These are phyloP conservation scores for Clytia hemisphaerica DNA, from an alignment of 30 jellyfish, hydroid and myxozoan genomes.

Conservation along the genomic window DNA sequence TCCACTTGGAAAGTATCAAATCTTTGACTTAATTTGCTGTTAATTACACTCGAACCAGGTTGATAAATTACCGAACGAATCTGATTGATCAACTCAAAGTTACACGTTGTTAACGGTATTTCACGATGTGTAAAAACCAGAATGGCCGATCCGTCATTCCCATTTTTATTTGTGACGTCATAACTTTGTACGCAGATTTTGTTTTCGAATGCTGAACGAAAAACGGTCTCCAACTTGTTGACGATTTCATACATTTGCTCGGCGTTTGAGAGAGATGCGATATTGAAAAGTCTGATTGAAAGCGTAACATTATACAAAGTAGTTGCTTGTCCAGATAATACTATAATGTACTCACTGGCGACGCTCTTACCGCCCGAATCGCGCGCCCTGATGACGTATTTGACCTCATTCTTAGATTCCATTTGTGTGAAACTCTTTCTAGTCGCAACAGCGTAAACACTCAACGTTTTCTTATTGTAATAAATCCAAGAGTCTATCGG, in stretches of 20 bases:
- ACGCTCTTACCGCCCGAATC: slow-evolving; percentile 32
- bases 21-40: neutral
- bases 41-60: slow-evolving; percentile 27
- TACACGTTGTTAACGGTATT: slow-evolving; percentile 31
- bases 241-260: slow-evolving; percentile 22
- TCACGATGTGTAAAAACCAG: slow-evolving; percentile 69
- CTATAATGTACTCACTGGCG: slow-evolving; percentile 10
- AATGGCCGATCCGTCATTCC: slow-evolving; percentile 4
- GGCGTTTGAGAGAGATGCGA: slow-evolving; percentile 29
- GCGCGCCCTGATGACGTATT: slow-evolving; percentile 5
- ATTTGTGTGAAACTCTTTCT: neutral
- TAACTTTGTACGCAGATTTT: slow-evolving; percentile 45
- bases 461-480: slow-evolving; percentile 16
- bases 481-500: slow-evolving; percentile 6
- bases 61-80: slow-evolving; percentile 27
- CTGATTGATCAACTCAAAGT: slow-evolving; percentile 10
- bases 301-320: slow-evolving; percentile 43
- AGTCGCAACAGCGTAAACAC: slow-evolving; percentile 30
- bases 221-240: slow-evolving; percentile 8
- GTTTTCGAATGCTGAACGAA: slow-evolving; percentile 21
- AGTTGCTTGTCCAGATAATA: slow-evolving; percentile 38
- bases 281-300: slow-evolving; percentile 16
- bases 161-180: slow-evolving; percentile 6
- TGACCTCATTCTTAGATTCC: neutral
- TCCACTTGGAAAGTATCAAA: slow-evolving; percentile 20